These are phyloP conservation scores for Drosophila sordidapex DNA, from an alignment of 2,888 invertebrate genomes.

Conservation along the genomic window DNA sequence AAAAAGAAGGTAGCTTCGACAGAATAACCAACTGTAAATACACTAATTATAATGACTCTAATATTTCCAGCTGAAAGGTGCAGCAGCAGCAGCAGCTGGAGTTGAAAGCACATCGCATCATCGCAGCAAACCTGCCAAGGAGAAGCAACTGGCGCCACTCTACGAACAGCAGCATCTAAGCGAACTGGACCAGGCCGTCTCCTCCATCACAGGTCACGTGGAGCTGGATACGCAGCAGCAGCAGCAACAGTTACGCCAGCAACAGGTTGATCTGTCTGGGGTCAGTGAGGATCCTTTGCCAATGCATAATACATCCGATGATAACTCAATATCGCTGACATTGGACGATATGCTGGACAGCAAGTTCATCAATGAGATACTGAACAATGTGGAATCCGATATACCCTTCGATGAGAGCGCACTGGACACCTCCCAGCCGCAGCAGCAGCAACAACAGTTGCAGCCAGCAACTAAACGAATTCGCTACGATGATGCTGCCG, in stretches of 20 bases:
- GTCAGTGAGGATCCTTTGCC: slow-evolving; percentile 63
- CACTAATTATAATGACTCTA: neutral
- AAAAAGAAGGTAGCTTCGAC: slow-evolving; percentile 64
- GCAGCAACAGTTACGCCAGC: slow-evolving; percentile 35
- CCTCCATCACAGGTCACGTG: slow-evolving; percentile 76
- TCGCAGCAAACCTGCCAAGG: slow-evolving; percentile 64
- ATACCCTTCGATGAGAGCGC: slow-evolving; percentile 82
- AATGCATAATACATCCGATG: slow-evolving; percentile 77
- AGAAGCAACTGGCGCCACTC: slow-evolving; percentile 45
- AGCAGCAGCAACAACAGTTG: slow-evolving; percentile 44
- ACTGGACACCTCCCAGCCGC: slow-evolving; percentile 62
- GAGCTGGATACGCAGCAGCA: slow-evolving; percentile 34
- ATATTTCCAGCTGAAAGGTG: slow-evolving; percentile 55
- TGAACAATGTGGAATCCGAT: slow-evolving; percentile 78
- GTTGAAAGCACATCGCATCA: slow-evolving; percentile 46
- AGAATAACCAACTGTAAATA: neutral
- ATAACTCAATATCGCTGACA: slow-evolving; percentile 81
- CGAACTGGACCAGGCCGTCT: slow-evolving; percentile 79
- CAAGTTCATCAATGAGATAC: slow-evolving; percentile 83
- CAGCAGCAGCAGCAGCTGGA: slow-evolving; percentile 35
- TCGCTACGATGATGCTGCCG: slow-evolving; percentile 74
- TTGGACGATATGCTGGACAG: slow-evolving; percentile 83
- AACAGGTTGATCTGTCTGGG: slow-evolving; percentile 48
- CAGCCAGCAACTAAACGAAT: slow-evolving; percentile 71
- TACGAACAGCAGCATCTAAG: slow-evolving; percentile 65